Evolutionary conservation across 1,140 invertebrate genomes (phyloP).

Genomic region (Drosophila ohnishii): DNA sequence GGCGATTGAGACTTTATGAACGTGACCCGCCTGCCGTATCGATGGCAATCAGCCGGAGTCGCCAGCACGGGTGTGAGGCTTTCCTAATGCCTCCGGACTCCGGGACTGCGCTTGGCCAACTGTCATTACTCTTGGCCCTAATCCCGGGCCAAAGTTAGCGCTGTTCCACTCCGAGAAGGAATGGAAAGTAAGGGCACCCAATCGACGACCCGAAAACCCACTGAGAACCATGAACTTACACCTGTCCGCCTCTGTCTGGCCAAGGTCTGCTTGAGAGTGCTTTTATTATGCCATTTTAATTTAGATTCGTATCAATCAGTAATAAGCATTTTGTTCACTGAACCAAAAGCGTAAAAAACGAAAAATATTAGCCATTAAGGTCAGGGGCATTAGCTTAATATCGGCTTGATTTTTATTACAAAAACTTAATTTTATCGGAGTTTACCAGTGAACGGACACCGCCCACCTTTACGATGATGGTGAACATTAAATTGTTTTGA

Average conservation of each 20-base stretch:
- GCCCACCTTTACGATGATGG: neutral
- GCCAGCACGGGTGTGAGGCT: conserved; percentile 18
- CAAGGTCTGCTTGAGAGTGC: conserved; percentile 53
- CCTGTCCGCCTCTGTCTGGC: conserved; percentile 44
- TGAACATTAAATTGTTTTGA: neutral
- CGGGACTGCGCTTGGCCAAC: conserved; percentile 29
- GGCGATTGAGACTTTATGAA: conserved; percentile 68
- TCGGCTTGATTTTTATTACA: conserved; percentile 57
- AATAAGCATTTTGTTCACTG: conserved; percentile 68
- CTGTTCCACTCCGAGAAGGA: neutral
- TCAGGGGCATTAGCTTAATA: conserved; percentile 69
- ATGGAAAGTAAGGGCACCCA: neutral
- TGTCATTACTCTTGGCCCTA: conserved; percentile 70
- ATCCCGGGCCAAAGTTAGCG: conserved; percentile 40
- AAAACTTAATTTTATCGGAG: conserved; percentile 23
- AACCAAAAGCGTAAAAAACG: conserved; percentile 23
- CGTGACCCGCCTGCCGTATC: conserved; percentile 72
- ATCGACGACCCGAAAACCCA: conserved; percentile 1
- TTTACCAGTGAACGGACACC: conserved; percentile 11
- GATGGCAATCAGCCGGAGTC: conserved; percentile 41
- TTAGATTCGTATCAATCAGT: conserved; percentile 78
- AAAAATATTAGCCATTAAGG: conserved; percentile 55
- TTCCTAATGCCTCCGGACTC: conserved; percentile 30
- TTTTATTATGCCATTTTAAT: conserved; percentile 80
- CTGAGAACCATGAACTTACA: conserved; percentile 13